These are phyloP conservation scores for Drosophila subpulchrella DNA, from an alignment of 1,140 invertebrate species.

Conservation along the genomic window DNA sequence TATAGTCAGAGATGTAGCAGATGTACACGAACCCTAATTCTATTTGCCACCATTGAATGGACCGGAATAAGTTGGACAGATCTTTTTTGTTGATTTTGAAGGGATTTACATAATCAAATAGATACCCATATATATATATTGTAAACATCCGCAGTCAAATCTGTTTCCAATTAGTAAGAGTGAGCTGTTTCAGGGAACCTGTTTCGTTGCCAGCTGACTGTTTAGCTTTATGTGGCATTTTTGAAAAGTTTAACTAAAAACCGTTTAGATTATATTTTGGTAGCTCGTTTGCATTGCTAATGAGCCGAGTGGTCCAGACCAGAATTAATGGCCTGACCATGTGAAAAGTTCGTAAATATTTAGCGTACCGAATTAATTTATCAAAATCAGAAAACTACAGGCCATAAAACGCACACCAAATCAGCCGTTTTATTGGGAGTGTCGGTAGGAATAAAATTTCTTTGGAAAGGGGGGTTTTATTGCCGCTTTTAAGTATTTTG, in stretches of 20 bases:
- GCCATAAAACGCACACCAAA: constrained; percentile 20
- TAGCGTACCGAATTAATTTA: constrained; percentile 48
- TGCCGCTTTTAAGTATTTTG: constrained; percentile 5
- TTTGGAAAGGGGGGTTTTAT: neutral
- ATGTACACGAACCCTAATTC: constrained; percentile 20
- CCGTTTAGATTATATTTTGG: constrained; percentile 25
- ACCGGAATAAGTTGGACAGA: constrained; percentile 37
- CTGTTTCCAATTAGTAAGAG: constrained; percentile 34
- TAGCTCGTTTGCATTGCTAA: constrained; percentile 61
- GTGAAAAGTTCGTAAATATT: constrained; percentile 57
- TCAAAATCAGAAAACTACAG: constrained; percentile 33
- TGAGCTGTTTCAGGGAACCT: constrained; percentile 27
- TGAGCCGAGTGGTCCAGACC: constrained; percentile 22
- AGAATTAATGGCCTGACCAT: constrained; percentile 36
- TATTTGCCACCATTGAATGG: constrained; percentile 7
- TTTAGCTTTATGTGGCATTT: constrained; percentile 48
- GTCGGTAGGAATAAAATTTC: constrained; percentile 14
- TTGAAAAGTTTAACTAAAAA: constrained; percentile 42
- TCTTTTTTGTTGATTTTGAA: constrained; percentile 9
- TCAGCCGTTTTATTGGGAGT: constrained; percentile 23
- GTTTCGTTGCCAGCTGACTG: constrained; percentile 32
- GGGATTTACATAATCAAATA: constrained; percentile 38
- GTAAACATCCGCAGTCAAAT: constrained; percentile 19
- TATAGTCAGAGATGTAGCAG: constrained; percentile 2
- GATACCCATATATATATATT: constrained; percentile 20